A percentile compares a stretch with the other conserved stretches of the same genome.
Evolutionary conservation across 1,140 invertebrate genomes (phyloP).

Genomic region (Lepidurus arcticus): DNA sequence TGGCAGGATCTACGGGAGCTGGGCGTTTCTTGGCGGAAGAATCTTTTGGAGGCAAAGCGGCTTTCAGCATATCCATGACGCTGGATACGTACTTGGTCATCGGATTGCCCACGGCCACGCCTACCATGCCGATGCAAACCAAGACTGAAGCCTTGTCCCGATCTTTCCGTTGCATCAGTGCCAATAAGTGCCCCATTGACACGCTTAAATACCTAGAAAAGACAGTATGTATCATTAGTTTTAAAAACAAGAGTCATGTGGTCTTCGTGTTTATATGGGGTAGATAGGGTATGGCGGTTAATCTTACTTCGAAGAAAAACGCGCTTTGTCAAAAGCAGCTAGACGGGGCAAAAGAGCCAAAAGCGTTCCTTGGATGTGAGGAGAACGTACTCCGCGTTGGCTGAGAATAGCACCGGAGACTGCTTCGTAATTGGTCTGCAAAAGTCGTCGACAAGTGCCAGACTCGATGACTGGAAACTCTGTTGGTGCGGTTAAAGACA

Average conservation of each 20-base stretch:
- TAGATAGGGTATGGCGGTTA: neutral
- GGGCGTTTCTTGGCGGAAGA: conserved; percentile 50
- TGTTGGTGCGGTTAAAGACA: neutral
- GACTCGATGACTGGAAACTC: conserved; percentile 65
- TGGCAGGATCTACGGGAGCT: conserved; percentile 64
- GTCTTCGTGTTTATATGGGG: too few relatives aligned
- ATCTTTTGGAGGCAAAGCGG: conserved; percentile 66
- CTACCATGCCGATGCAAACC: conserved; percentile 80
- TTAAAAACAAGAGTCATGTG: neutral
- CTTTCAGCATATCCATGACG: conserved; percentile 81
- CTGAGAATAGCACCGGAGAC: conserved; percentile 72
- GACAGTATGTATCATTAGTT: conserved; percentile 29
- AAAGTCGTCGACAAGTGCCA: conserved; percentile 72
- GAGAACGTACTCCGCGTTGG: conserved; percentile 64
- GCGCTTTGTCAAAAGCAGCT: conserved; percentile 83
- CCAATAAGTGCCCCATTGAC: conserved; percentile 71
- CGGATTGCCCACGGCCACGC: conserved; percentile 77
- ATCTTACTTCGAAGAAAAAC: conserved; percentile 51
- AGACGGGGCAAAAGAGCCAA: conserved; percentile 84
- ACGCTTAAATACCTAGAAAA: conserved; percentile 61
- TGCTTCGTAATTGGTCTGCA: conserved; percentile 75
- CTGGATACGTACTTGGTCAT: conserved; percentile 72
- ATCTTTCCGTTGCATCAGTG: conserved; percentile 66
- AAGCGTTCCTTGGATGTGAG: conserved; percentile 80
- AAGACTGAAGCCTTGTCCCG: conserved; percentile 80